Base-by-base conservation (phyloP, 1,140 invertebrate genomes). In the Drosophila tani region DNA sequence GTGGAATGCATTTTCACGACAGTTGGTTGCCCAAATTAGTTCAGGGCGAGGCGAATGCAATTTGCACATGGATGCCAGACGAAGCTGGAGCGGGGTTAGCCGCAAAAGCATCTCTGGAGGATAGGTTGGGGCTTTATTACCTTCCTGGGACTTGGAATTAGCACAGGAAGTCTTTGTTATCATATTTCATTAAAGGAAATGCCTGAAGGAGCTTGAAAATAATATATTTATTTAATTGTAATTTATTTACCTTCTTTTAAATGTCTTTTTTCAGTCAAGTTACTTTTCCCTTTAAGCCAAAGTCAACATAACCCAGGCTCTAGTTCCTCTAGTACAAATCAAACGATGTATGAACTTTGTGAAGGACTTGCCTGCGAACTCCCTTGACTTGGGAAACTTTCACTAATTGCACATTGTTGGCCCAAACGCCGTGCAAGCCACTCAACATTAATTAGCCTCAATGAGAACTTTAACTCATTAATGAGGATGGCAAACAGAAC, bases 381-480 rank as follows among this genome's bases (percentile, higher is more conserved):
- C n/a, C 41, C 40, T 15, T 14, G 32, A 63, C 41, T 64, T 64
- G 64, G 65, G 9, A 82, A 82, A 76, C 73, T 84, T 84, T 81
- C 43, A 53, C 78, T 85, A 85, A 85, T 85, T 85, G 82, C 77
- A 81, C 73, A 81, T 85, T 84, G 78, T 81, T 73, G 63, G 71
- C 62, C 35, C 58, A 38, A 67, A 80, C 46, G 66, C 35, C 40
- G 58, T 77, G 67, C 74, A 68, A 56, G 67, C 78, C 82, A 81
- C 82, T 85, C 82, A 70, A 69, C 82, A 85, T 85, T 85, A 85
- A 85, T 85, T 85, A 85, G 78, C 68, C 82, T 53, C 82, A 78
- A 85, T 81, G 67, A 70, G 78, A 85, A 85, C 77, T 85, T 85
- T 78, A 85, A 85, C 82, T 85, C 82, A 85, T 85, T 85, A 85